Base-by-base conservation (phyloP, 2,888 invertebrate species). In the Anthoptus insignis region DNA sequence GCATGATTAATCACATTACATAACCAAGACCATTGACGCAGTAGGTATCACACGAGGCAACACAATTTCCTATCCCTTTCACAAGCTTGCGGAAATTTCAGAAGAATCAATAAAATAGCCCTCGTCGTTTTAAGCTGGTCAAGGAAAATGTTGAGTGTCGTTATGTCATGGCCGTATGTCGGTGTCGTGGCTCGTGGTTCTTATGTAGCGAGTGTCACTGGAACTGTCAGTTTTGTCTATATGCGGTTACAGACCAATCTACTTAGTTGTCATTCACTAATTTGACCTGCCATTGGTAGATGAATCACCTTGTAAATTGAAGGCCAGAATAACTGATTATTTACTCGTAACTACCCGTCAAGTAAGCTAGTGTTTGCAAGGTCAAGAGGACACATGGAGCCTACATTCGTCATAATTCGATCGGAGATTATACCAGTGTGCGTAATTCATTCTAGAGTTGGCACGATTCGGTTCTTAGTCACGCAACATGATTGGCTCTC, bases 1-100 rank as follows among this genome's bases (percentile, higher is more conserved):
- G n/a, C n/a, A n/a, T n/a, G n/a, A n/a, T n/a, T 85, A 83, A 81
- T 79, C 72, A 81, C 85, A 81, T 50, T 3, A 61, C 45, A 53
- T 63, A 34, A 34, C 34, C 34, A 34, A 34, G 13, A 34, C 9
- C 34, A 11, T 34, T 34, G 34, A 34, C 2, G 8, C 34, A 11
- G 13, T 29, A 29, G n/a, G n/a, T 34, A 3, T 34, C 34, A 13
- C 11, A 34, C 27, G 27, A 13, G 34, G 11, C 34, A 4, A 37
- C 37, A 37, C 11, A 32, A 32, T 32, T 37, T 37, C 14, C 14
- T 37, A 7, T 14, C 37, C 14, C n/a, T 37, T 37, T n/a, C 4
- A 14, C n/a, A 37, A 14, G 42, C 11, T 19, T 8, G 19, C 42
- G 16, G 16, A 7, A 39, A 42, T 42, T 11, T 16, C 19, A 42